A percentile compares a stretch with the other conserved stretches of the same genome.
These are phyloP conservation scores for Drosophila nikananu DNA, from an alignment of 1,140 invertebrate genomes.

Conservation along the genomic window DNA sequence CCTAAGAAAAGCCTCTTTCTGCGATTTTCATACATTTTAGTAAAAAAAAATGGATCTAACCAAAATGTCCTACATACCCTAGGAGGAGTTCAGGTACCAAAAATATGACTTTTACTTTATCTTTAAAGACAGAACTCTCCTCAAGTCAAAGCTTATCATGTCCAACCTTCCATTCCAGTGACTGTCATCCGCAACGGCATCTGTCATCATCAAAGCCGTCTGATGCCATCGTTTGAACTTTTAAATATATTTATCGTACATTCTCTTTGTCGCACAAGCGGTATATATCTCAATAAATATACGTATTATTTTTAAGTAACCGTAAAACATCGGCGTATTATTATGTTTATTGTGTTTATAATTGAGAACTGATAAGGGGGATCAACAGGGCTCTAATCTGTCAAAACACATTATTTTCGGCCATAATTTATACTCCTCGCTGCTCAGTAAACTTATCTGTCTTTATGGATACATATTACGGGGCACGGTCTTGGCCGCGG, in stretches of 20 bases:
- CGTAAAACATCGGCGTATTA: not conserved
- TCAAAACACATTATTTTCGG: slow-evolving; percentile 3
- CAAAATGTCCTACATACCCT: no score
- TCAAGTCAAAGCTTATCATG: no score
- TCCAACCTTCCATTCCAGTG: no score
- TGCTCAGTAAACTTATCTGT: slow-evolving; percentile 15
- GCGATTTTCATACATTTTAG: no score
- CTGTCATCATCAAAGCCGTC: no score
- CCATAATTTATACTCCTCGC: not conserved
- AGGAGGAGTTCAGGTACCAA: no score
- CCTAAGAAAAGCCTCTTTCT: no score
- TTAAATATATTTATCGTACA: not conserved
- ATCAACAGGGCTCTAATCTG: slow-evolving; percentile 14
- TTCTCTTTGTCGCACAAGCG: not conserved
- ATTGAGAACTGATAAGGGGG: not conserved
- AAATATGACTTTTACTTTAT: no score
- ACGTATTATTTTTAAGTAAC: not conserved
- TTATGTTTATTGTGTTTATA: no score
- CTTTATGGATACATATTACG: slow-evolving; percentile 17
- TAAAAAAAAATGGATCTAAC: no score
- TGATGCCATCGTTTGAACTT: not conserved
- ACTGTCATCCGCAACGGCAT: no score
- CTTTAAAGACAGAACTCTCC: no score
- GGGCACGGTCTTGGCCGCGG: not conserved
- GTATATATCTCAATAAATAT: slow-evolving; percentile 2